Evolutionary conservation across 2,888 invertebrate species (phyloP).

Genomic region (Pyrrhosoma nymphula): DNA sequence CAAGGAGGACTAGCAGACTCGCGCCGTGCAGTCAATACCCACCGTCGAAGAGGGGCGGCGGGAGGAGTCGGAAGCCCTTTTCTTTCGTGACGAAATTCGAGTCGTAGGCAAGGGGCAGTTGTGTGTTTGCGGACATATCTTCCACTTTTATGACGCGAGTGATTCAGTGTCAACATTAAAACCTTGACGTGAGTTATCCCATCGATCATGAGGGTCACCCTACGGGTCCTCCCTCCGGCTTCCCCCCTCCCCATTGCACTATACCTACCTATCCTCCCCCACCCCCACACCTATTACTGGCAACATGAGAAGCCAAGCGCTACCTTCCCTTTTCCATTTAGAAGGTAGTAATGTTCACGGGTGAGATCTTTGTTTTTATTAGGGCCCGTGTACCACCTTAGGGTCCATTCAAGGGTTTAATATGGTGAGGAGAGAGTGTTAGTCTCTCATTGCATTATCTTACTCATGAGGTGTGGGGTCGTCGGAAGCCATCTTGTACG

Average conservation of each 20-base stretch:
- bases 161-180: constrained; percentile 4
- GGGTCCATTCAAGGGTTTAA: too few species aligned
- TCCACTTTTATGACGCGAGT: constrained; percentile 19
- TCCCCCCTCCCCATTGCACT: neutral
- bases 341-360: neutral
- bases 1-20: too few species aligned
- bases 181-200: neutral
- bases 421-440: too few species aligned
- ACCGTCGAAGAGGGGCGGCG: too few species aligned
- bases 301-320: neutral
- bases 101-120: neutral
- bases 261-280: too few species aligned
- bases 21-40: too few species aligned
- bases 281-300: too few species aligned
- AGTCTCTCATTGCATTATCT: too few species aligned
- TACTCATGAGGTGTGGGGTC: too few species aligned
- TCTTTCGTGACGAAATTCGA: neutral
- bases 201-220: neutral
- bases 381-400: neutral
- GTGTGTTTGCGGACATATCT: neutral
- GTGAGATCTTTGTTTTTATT: neutral
- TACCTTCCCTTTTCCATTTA: neutral
- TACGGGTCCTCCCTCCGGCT: neutral
- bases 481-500: too few species aligned
- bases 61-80: neutral